A percentile compares a stretch with the other conserved stretches of the same genome.
Conservation (phyloP, 2,888 invertebrate species). For the Alviniconcha strummeri region DNA sequence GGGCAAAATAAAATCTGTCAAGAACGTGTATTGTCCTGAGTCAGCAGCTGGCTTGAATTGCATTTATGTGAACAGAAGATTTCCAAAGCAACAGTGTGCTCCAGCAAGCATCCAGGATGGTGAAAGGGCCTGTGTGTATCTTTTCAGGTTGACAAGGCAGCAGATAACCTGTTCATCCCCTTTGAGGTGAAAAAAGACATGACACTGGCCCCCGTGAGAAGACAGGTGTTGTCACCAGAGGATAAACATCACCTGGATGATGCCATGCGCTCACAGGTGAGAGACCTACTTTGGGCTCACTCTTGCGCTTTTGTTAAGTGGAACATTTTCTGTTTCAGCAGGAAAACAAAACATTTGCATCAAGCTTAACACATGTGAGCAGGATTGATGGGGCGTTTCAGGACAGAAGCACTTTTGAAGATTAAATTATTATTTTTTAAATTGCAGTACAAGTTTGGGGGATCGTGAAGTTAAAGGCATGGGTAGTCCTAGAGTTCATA, state of each 20-base stretch:
- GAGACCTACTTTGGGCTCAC: neutral
- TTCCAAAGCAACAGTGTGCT: too few species aligned
- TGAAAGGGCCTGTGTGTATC: neutral
- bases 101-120: constrained; percentile 39
- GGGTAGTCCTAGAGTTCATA: too few species aligned
- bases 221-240: constrained; percentile 66
- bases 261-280: constrained; percentile 22
- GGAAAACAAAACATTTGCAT: neutral
- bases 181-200: constrained; percentile 87
- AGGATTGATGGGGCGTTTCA: too few species aligned
- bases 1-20: too few species aligned
- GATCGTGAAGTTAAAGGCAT: too few species aligned
- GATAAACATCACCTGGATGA: constrained; percentile 49
- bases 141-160: constrained; percentile 41
- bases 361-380: too few species aligned
- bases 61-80: too few species aligned
- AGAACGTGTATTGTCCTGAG: too few species aligned
- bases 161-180: constrained; percentile 67
- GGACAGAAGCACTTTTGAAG: too few species aligned
- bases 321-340: neutral
- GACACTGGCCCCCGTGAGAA: constrained; percentile 86
- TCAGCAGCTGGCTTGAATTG: too few species aligned
- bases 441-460: too few species aligned
- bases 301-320: neutral
- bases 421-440: too few species aligned